A percentile compares a stretch with the other conserved stretches of the same genome.
phyloP scores from a whole-genome alignment of 2,797 vertebrate genomes.

The Trachops cirrhosus region DNA sequence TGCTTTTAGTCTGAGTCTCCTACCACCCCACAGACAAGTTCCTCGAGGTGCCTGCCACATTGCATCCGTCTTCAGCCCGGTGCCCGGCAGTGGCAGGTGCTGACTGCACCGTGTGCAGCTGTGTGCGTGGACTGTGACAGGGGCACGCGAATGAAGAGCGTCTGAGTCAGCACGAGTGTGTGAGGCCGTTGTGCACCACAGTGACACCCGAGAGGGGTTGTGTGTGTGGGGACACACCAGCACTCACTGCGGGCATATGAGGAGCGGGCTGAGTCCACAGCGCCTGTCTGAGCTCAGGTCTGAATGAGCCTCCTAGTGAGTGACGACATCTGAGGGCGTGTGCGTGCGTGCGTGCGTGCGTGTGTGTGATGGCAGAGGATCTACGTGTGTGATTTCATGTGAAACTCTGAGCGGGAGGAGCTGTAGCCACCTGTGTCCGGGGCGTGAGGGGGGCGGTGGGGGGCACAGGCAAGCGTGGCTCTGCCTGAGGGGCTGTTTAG shows the following conservation, averaged over 20 bases:
- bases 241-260: neutral
- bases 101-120: accelerated
- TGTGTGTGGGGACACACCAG: neutral
- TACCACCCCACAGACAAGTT: neutral
- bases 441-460: accelerated
- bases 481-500: neutral
- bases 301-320: neutral
- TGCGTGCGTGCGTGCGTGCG: too few relatives aligned
- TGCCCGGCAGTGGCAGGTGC: neutral
- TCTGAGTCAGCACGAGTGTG: neutral
- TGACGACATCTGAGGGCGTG: neutral
- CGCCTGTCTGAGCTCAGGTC: neutral
- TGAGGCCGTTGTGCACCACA: neutral
- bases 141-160: neutral
- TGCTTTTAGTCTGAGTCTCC: neutral
- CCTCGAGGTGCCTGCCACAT: accelerated
- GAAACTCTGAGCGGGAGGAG: neutral
- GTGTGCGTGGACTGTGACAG: neutral
- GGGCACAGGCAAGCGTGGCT: neutral
- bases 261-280: neutral
- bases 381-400: neutral
- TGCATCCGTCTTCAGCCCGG: neutral
- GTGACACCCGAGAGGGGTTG: neutral
- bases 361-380: neutral
- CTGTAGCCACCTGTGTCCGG: neutral